A percentile compares a stretch with the other conserved stretches of the same genome.
phyloP scores from a whole-genome alignment of 2,888 invertebrate species.

The Sipunculus nudus region DNA sequence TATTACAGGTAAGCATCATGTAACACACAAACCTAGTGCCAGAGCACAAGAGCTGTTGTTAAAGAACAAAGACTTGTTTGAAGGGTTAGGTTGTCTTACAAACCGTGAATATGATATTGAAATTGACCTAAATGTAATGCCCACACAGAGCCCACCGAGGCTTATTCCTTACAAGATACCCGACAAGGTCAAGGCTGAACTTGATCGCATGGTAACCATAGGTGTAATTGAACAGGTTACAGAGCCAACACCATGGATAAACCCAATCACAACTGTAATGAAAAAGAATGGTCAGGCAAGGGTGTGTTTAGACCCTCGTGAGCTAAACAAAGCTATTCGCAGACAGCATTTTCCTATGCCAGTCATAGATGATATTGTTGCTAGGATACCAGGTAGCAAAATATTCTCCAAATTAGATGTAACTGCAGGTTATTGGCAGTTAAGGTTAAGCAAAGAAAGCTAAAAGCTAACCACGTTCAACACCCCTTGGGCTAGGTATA shows the following conservation, averaged over 20 bases:
- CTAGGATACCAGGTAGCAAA: neutral
- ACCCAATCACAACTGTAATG: neutral
- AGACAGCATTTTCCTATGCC: conserved; percentile 2
- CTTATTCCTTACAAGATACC: no score
- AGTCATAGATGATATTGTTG: conserved; percentile 1
- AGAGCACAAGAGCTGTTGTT: no score
- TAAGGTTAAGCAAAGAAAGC: no score
- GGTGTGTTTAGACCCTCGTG: conserved; percentile 6
- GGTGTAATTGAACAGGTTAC: no score
- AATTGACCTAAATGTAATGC: no score
- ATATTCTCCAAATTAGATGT: conserved; percentile 1
- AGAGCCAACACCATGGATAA: conserved; percentile 4
- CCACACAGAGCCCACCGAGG: no score
- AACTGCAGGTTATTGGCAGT: neutral
- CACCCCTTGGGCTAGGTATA: neutral
- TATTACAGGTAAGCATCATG: no score
- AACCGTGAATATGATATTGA: no score
- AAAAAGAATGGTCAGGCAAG: conserved; percentile 1
- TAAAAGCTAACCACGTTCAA: neutral
- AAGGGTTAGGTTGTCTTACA: no score
- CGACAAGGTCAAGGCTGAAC: conserved; percentile 1
- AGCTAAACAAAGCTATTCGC: conserved; percentile 9
- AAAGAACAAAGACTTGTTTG: no score
- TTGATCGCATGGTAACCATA: no score
- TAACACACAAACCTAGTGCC: no score